Base-by-base conservation (phyloP, 2,113 vertebrate species). In the Cavia aperea region DNA sequence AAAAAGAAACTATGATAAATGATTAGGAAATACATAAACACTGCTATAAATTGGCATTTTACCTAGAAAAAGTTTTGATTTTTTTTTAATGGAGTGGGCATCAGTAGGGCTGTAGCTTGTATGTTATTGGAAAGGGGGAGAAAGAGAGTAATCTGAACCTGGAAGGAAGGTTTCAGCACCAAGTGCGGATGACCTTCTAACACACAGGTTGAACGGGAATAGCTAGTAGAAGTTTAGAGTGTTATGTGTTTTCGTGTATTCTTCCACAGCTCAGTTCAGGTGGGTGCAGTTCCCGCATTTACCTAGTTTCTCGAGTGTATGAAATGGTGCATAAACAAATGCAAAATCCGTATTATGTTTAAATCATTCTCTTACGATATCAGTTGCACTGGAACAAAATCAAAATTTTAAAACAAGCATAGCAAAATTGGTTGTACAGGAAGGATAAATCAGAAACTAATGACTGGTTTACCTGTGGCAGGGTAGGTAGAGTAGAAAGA, bases 381-480 rank as follows among this genome's bases (percentile, higher is more conserved):
- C 90, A 72, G 12, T 84, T 84, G 49, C 46, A 8, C 63, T 94
- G 81, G 88, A 58, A 90, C 77, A 91, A 92, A 89, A 54, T 56
- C 36, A 4, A 23, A 24, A 68, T 95, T 92, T 75, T 70, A 81
- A 90, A 94, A 66, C 39, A 88, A 83, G 70, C 62, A 43, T 2
- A 85, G 46, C 63, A 81, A 91, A 91, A 78, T 39, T 84, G 82
- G 81, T 77, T 85, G 60, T 62, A 49, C 6, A 54, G 65, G 65
- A 88, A 91, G 56, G 82, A 86, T 49, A 93, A 94, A 91, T 70
- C 65, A 81, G 85, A 95, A 86, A 33, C 13, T 56, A 94, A 93
- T 86, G 87, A 91, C 56, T 18, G 83, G 39, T 86, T 95, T 95
- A 66, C 70, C 62, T 85, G 29, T 1, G 58, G 60, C 39, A 39